These are phyloP conservation scores for Ctenoplectra terminalis DNA, from an alignment of 1,140 invertebrate species.

Conservation along the genomic window DNA sequence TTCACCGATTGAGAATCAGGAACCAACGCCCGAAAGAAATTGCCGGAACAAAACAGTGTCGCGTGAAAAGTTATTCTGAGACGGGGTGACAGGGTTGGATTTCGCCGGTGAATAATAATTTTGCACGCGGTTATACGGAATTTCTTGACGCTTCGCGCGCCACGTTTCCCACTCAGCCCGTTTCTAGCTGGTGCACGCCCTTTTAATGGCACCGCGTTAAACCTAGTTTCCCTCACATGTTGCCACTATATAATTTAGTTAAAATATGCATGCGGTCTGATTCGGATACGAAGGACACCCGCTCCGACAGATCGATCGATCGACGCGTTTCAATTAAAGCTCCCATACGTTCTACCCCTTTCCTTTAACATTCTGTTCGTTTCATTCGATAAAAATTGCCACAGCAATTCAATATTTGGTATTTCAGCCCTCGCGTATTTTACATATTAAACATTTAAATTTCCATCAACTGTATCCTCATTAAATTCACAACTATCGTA, in stretches of 20 bases:
- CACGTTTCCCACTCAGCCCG: not conserved
- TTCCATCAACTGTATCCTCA: too few relatives aligned
- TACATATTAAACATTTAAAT: too few relatives aligned
- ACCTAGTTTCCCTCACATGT: constrained; percentile 27
- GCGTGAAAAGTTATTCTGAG: not conserved
- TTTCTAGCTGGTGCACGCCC: not conserved
- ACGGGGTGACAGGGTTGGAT: not conserved
- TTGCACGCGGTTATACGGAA: not conserved
- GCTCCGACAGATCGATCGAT: not conserved
- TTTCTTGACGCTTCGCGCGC: constrained; percentile 8
- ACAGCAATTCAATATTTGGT: too few relatives aligned
- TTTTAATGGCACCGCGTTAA: constrained; percentile 16
- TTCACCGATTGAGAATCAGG: not conserved
- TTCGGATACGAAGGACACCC: constrained; percentile 16
- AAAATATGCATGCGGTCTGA: constrained; percentile 36
- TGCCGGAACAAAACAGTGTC: not conserved
- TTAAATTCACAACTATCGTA: too few relatives aligned
- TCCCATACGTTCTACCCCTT: not conserved
- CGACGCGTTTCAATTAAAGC: constrained; percentile 15
- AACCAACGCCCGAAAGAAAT: not conserved
- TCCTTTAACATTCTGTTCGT: not conserved
- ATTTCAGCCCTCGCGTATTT: too few relatives aligned
- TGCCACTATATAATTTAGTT: constrained; percentile 33
- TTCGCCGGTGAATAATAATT: constrained; percentile 14
- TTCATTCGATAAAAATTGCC: too few relatives aligned